Percentiles rank a stretch among this genome's conserved stretches.
These are phyloP conservation scores for Numenius arquata DNA, from an alignment of 2,113 vertebrate species.

Conservation along the genomic window DNA sequence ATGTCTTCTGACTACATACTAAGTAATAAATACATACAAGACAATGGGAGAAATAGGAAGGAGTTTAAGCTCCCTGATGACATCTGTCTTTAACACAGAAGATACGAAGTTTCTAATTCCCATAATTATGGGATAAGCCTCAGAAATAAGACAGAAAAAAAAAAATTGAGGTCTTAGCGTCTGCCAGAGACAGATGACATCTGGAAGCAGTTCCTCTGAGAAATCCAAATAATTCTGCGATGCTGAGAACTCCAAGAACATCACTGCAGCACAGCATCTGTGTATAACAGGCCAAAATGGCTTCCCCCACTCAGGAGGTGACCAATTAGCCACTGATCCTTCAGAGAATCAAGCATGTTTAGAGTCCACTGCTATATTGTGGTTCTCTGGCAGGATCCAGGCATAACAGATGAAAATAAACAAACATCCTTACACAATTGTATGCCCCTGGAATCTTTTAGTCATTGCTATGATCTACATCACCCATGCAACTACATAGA, in stretches of 20 bases:
- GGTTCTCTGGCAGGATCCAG: background rate
- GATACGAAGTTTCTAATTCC: background rate
- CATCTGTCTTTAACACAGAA: background rate
- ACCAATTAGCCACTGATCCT: background rate
- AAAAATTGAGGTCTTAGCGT: too few relatives aligned
- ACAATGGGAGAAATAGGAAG: background rate
- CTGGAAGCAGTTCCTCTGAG: background rate
- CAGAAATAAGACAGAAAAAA: background rate
- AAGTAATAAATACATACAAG: background rate
- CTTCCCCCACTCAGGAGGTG: background rate
- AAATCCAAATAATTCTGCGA: background rate
- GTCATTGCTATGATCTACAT: background rate
- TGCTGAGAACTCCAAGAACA: background rate
- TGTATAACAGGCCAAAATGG: rapidly evolving
- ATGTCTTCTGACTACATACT: background rate
- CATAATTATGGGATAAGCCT: background rate
- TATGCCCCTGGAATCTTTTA: background rate
- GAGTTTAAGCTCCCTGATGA: background rate
- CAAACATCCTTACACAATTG: rapidly evolving
- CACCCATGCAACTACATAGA: background rate
- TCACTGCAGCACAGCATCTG: background rate
- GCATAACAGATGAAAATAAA: background rate
- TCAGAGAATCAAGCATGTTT: background rate
- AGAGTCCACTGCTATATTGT: too few relatives aligned
- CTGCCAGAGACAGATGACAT: background rate